Evolutionary conservation across 2,113 vertebrate genomes (phyloP), one percentile per base, ranked within the genome.

Genomic region (Chlamydotis undulata): DNA sequence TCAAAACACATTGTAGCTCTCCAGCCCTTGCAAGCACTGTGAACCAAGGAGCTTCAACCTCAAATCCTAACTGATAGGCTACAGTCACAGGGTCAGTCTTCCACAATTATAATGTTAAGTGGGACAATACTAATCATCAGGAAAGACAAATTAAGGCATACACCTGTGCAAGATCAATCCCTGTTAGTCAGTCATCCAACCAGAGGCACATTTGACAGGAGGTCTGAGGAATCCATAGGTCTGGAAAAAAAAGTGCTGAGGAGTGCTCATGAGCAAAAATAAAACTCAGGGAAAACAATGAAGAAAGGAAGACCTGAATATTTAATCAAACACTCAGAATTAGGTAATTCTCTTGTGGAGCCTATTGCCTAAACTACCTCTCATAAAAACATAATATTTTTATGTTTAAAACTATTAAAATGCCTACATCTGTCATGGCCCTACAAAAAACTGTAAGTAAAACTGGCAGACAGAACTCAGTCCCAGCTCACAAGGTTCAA

Each of bases 41-140:
- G 50, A 94, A 83, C 28, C 35, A 78, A 70, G 25, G 49, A 91
- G 33, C 53, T 95, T 56, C 55, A 82, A 23, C 41, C 57, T 88
- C 68, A 76, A 52, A 87, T 75, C 5, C 6, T 89, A 82, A 95
- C 67, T 87, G 84, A 89, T 0, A 67, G 55, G 56, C 75, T 70
- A 60, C 77, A 87, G 74, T 55, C 65, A 70, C 43, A n/a, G 91
- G 59, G 53, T 83, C 75, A 86, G n/a, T 55, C 21, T 83, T 94
- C 59, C 90, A 96, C 67, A 94, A 68, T 84, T 79, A 69, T 53
- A 89, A 89, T 0, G 0, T 68, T 68, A 93, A 89, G 94, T 1
- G 0, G 49, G 71, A 97, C 82, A 65, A 93, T 74, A 73, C 83
- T 93, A 96, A 97, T 61, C 73, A 93, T 73, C 45, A 75, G 50